Conservation (phyloP, 2,797 vertebrate genomes). For the Steatocranus sp. region DNA sequence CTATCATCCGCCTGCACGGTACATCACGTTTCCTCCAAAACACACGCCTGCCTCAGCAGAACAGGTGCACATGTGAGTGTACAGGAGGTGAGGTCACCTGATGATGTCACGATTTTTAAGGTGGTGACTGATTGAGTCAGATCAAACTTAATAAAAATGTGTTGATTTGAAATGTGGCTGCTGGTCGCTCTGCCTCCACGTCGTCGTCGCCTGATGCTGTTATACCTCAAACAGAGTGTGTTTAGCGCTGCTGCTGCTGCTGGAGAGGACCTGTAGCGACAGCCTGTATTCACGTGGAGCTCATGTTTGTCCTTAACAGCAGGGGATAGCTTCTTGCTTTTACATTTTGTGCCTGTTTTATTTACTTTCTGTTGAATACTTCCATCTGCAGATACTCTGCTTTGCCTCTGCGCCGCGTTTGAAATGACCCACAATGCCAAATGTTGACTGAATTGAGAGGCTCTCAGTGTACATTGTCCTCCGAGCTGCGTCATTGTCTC, state of each 20-base stretch:
- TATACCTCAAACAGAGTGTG: not conserved
- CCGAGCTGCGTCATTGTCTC: not conserved
- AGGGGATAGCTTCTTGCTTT: not conserved
- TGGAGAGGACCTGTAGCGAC: not conserved
- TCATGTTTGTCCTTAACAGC: not conserved
- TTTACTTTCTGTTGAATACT: not conserved
- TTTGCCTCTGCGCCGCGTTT: not conserved
- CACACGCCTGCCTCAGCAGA: not conserved
- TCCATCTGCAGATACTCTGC: not conserved
- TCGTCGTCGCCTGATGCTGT: not conserved
- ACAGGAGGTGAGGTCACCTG: conserved; percentile 6
- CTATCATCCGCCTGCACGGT: not conserved
- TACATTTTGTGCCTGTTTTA: conserved; percentile 36
- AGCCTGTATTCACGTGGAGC: not conserved
- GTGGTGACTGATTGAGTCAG: not conserved
- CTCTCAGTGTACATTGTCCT: not conserved
- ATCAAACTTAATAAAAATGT: conserved; percentile 27
- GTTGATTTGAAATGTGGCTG: conserved; percentile 13
- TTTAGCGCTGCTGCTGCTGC: not conserved
- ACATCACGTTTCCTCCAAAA: not conserved
- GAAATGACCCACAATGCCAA: not conserved
- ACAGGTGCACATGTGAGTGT: not conserved
- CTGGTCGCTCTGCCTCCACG: conserved; percentile 2
- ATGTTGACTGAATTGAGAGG: not conserved
- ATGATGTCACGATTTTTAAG: conserved; percentile 2